phyloP scores from a whole-genome alignment of 2,888 invertebrate species.

The Drosophila hawaiiensis region DNA sequence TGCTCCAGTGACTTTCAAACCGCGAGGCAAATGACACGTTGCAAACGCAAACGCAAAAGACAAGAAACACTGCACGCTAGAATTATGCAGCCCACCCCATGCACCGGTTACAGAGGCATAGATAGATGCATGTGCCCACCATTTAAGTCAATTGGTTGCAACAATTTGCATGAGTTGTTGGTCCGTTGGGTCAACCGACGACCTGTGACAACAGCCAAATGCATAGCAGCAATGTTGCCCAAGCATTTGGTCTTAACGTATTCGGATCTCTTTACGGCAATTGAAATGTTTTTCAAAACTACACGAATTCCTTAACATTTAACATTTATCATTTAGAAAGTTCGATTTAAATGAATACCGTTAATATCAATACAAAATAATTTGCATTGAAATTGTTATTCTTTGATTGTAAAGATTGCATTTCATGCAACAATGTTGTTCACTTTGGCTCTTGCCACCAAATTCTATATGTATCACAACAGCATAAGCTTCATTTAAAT shows the following conservation, averaged over 20 bases:
- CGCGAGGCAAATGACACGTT: slow-evolving; percentile 41
- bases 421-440: neutral
- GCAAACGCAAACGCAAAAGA: slow-evolving; percentile 11
- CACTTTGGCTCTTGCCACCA: neutral
- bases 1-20: slow-evolving; percentile 58
- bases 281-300: neutral
- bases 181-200: slow-evolving; percentile 46
- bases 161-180: slow-evolving; percentile 63
- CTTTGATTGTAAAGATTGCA: neutral
- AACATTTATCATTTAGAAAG: neutral
- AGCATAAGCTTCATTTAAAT: neutral
- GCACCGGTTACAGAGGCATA: neutral
- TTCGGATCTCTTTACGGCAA: slow-evolving; percentile 2
- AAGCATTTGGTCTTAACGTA: slow-evolving; percentile 16
- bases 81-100: slow-evolving; percentile 38
- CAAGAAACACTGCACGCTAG: slow-evolving; percentile 37
- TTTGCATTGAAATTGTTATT: neutral
- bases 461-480: neutral
- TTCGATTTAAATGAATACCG: neutral
- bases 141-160: slow-evolving; percentile 68
- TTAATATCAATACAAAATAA: neutral
- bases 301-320: neutral
- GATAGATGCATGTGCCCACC: slow-evolving; percentile 27
- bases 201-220: slow-evolving; percentile 41
- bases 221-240: slow-evolving; percentile 34